Evolutionary conservation across 2,888 invertebrate species (phyloP), one percentile per base, ranked within the genome.

Genomic region (Agrotis ipsilon): DNA sequence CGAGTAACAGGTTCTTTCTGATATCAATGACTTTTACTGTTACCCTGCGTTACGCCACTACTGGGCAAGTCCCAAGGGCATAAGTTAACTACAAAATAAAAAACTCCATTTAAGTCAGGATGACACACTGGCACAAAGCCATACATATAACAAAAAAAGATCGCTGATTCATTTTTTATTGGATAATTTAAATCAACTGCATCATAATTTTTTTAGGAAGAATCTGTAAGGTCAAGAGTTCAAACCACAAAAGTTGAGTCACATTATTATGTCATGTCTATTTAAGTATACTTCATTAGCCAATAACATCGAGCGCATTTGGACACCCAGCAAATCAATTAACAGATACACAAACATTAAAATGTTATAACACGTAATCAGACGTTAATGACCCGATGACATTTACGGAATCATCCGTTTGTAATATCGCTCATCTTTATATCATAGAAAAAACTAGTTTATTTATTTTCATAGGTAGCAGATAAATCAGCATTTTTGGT

Each of bases 261-360:
- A 21, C 14, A 14, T 49, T 57, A 39, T 45, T 45, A 24, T 43
- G 27, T 21, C 27, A 32, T 21, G 24, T 16, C 19, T 66, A 43
- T 24, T 32, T 14, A 9, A 39, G 39, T 39, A 48, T 63, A 19
- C 32, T 14, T 32, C n/a, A 49, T 72, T 46, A 39, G 1, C 2
- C 11, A 59, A 58, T 73, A 54, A 68, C 58, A 46, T 19, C 52
- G 48, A 43, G 52, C 69, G 43, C 43, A 45, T 73, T 46, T 48
- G 21, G 52, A 19, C 14, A 76, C 18, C 39, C 52, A 52, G 32
- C n/a, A 45, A 54, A 67, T 49, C 55, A 67, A 75, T 67, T 45
- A 68, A 24, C 21, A 67, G 13, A 13, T 32, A 14, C 48, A 75
- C 55, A 32, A 9, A 45, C 16, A 58, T 75, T 39, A 9, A 39